Conservation (phyloP, 2,888 invertebrate species). For the Drosophila algonquin region DNA sequence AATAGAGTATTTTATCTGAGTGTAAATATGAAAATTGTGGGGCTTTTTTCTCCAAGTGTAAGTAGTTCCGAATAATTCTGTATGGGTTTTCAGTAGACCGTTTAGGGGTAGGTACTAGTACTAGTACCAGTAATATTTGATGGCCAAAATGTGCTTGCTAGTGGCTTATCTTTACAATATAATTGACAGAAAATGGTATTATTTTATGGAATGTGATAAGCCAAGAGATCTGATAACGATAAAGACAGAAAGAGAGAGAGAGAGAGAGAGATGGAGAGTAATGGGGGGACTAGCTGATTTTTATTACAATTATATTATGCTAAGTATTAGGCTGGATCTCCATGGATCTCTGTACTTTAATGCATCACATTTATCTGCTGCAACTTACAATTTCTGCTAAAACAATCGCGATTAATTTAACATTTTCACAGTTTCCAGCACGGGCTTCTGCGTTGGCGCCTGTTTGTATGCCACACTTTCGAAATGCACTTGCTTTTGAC, state of each 20-base stretch:
- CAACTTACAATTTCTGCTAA: background rate
- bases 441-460: slow-evolving; percentile 23
- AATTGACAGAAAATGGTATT: slow-evolving; percentile 37
- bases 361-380: background rate
- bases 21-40: background rate
- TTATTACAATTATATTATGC: background rate
- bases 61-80: background rate
- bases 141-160: background rate
- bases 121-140: too few species aligned
- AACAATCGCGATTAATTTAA: background rate
- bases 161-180: slow-evolving; percentile 42
- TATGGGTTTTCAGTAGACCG: background rate
- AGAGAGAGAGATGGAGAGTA: too few species aligned
- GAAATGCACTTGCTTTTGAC: background rate
- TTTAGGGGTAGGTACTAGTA: background rate
- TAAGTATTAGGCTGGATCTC: background rate
- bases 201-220: slow-evolving; percentile 15
- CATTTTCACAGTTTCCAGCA: background rate
- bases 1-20: too few species aligned
- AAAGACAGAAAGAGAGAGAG: background rate
- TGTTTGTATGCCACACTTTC: slow-evolving; percentile 36
- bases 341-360: background rate
- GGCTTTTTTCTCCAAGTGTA: too few species aligned
- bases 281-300: background rate
- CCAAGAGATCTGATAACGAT: background rate